A percentile compares a stretch with the other conserved stretches of the same genome.
These are phyloP conservation scores for Cyanocitta stelleri DNA, from an alignment of 2,113 vertebrate genomes.

Conservation along the genomic window DNA sequence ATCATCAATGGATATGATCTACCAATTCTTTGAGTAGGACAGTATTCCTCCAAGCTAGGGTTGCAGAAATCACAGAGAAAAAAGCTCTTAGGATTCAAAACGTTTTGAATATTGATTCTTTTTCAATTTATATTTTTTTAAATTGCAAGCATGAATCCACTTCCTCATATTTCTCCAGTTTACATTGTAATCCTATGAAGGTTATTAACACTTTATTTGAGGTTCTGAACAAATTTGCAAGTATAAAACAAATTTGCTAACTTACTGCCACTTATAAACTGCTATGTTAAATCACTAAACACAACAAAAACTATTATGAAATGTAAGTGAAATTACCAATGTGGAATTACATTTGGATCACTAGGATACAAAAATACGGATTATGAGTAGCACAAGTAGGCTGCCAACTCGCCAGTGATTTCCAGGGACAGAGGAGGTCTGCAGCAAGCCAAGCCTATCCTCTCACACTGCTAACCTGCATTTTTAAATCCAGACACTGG, in stretches of 20 bases:
- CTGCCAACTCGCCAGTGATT: background rate
- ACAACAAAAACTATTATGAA: background rate
- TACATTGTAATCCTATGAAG: background rate
- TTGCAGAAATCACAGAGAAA: background rate
- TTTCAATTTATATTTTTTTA: background rate
- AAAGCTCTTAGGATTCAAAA: background rate
- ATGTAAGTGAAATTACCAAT: background rate
- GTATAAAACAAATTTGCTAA: background rate
- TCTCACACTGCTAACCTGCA: background rate
- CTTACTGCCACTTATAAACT: background rate
- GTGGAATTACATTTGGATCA: background rate
- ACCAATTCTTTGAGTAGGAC: background rate
- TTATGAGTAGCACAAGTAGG: background rate
- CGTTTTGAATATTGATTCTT: background rate
- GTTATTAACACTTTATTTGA: background rate
- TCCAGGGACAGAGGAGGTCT: background rate
- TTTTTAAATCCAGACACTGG: background rate
- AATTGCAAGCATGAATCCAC: background rate
- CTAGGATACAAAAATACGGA: background rate
- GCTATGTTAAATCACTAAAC: background rate
- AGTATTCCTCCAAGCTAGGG: background rate
- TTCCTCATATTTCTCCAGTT: background rate
- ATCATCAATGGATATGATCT: background rate
- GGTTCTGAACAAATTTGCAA: background rate
- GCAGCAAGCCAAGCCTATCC: background rate